Evolutionary conservation across 2,797 vertebrate genomes (phyloP), one percentile per base, ranked within the genome.

Genomic region (Oreortyx pictus): DNA sequence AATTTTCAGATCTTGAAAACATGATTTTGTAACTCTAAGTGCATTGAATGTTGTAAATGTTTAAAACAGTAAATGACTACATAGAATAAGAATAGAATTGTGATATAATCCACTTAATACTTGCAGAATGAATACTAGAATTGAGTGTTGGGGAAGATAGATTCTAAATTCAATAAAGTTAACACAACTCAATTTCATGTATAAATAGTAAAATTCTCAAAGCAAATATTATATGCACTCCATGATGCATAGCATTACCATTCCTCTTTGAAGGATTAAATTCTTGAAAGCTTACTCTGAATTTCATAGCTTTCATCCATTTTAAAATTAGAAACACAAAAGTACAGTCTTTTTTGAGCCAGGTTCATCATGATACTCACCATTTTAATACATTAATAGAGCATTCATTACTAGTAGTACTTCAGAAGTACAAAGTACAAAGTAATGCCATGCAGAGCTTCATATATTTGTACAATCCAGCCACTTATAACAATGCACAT

Each of bases 51-150:
- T 24, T 88, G 39, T 62, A 92, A 90, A 92, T 79, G 7, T 91
- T 95, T 92, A 47, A 94, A 90, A 56, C 6, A 62, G 16, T 11
- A 82, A 94, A 85, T 66, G 24, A 24, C 31, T 86, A 77, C 88
- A 41, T 75, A 68, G 82, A 87, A 83, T 39, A 73, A 62, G 62
- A 82, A 56, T 3, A 79, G 77, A 90, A 90, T 88, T 24, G 6
- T 90, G 27, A 70, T 75, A 50, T 62, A 52, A 67, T 56, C 67
- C 47, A 66, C 25, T 47, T 41, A 78, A 89, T 35, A 39, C 41
- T 74, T 89, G 56, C n/a, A 88, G 77, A 80, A 60, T 37, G 54
- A 76, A 73, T 44, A 60, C 29, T 66, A 68, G 43, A 82, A 87
- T 62, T 70, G 57, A 68, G 10, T 73, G 29, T 41, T 79, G 24